phyloP scores from a whole-genome alignment of 2,888 invertebrate species.

The Drosophila niveifrons region DNA sequence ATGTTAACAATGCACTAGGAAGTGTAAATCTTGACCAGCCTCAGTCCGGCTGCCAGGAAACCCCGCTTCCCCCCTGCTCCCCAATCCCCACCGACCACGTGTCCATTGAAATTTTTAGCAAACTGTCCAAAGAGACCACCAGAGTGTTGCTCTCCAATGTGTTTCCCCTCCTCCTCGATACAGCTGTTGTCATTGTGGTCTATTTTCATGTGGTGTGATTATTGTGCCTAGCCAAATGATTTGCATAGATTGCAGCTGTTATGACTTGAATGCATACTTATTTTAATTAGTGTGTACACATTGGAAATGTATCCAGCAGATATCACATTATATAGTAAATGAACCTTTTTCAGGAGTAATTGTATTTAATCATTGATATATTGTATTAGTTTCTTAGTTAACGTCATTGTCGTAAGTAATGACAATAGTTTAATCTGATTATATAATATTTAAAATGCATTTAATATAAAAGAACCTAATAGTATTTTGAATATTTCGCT shows the following conservation, averaged over 20 bases:
- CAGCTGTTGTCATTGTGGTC: slow-evolving; percentile 37
- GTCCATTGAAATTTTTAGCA: slow-evolving; percentile 26
- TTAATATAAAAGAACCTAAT: too few species aligned
- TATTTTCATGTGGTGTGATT: slow-evolving; percentile 13
- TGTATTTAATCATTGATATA: too few species aligned
- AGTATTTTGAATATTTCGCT: too few species aligned
- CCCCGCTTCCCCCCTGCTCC: background rate
- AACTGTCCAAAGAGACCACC: slow-evolving; percentile 45
- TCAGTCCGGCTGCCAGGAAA: slow-evolving; percentile 25
- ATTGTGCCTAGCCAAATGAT: background rate
- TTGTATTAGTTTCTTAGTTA: too few species aligned
- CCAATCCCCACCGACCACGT: slow-evolving; percentile 2
- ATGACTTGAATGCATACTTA: background rate
- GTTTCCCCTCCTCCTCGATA: slow-evolving; percentile 4
- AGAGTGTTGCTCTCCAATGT: slow-evolving; percentile 26
- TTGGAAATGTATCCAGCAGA: background rate
- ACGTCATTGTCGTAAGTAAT: too few species aligned
- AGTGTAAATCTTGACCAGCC: slow-evolving; percentile 75
- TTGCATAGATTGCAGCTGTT: slow-evolving; percentile 1
- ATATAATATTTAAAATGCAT: too few species aligned
- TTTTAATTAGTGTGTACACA: background rate
- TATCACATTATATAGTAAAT: too few species aligned
- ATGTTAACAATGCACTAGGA: slow-evolving; percentile 81
- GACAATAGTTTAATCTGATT: too few species aligned
- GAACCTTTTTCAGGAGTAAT: too few species aligned